Conservation (phyloP, 2,888 invertebrate genomes). For the Eucriotettix oculatus region DNA sequence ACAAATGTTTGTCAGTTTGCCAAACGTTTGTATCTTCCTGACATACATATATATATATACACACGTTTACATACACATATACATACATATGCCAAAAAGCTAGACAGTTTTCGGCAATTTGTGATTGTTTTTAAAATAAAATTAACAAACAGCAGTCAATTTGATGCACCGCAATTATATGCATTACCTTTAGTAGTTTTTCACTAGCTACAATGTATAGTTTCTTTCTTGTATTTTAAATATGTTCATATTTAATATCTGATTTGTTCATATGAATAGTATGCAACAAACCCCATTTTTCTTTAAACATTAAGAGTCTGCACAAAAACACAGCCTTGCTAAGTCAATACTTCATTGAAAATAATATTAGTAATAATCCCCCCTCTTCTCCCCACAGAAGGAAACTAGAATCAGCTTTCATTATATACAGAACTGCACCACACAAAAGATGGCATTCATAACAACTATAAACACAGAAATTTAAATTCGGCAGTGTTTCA, state of each 20-base stretch:
- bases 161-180: conserved; percentile 5
- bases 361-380: not conserved
- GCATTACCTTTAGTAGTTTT: not conserved
- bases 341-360: conserved; percentile 36
- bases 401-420: not conserved
- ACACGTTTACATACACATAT: too few species aligned
- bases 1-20: too few species aligned
- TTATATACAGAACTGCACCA: not conserved
- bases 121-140: conserved; percentile 4
- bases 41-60: too few species aligned
- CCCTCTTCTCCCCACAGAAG: not conserved
- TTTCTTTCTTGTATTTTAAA: not conserved
- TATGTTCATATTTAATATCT: not conserved
- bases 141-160: conserved; percentile 6
- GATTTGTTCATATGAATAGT: not conserved
- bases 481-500: conserved; percentile 7
- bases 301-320: not conserved
- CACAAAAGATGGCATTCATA: not conserved
- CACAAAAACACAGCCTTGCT: conserved; percentile 36
- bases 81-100: too few species aligned
- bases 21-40: too few species aligned
- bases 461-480: not conserved
- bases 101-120: too few species aligned
- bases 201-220: not conserved
- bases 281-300: not conserved